phyloP scores from a whole-genome alignment of 2,888 invertebrate species.

The Schrankia costaestrigalis region DNA sequence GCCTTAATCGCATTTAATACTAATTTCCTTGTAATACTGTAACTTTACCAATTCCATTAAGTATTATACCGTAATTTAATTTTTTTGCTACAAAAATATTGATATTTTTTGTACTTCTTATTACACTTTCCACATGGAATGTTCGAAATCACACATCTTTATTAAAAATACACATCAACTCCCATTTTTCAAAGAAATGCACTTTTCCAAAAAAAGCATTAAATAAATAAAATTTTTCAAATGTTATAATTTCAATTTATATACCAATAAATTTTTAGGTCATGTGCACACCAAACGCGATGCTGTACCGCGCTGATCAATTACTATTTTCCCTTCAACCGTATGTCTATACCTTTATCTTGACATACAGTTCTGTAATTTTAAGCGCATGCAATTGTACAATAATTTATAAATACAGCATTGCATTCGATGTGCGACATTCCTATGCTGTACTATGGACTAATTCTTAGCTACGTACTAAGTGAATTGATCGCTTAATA shows the following conservation, averaged over 20 bases:
- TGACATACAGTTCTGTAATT: no score
- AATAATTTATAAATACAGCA: constrained; percentile 3
- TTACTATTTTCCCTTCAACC: no score
- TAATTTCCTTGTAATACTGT: constrained; percentile 71
- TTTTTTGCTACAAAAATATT: constrained; percentile 74
- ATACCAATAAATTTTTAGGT: constrained; percentile 38
- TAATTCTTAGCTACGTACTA: constrained; percentile 55
- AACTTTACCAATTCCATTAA: constrained; percentile 63
- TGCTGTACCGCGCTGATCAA: constrained; percentile 6
- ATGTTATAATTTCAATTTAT: constrained; percentile 44
- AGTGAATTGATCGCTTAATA: constrained; percentile 57
- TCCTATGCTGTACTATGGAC: constrained; percentile 40
- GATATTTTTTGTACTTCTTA: constrained; percentile 77
- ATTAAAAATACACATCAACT: constrained; percentile 62
- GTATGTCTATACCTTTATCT: no score
- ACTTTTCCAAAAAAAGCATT: constrained; percentile 52
- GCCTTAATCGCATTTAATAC: constrained; percentile 48
- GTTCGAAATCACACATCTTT: constrained; percentile 70
- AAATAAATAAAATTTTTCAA: constrained; percentile 66
- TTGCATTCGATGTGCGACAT: constrained; percentile 20
- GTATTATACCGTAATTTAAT: constrained; percentile 51
- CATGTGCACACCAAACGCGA: constrained; percentile 12
- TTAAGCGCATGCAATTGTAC: no score
- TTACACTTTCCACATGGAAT: constrained; percentile 75
- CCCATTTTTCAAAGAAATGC: constrained; percentile 42